These are phyloP conservation scores for Athalia circularis DNA, from an alignment of 2,888 invertebrate species.

Conservation along the genomic window DNA sequence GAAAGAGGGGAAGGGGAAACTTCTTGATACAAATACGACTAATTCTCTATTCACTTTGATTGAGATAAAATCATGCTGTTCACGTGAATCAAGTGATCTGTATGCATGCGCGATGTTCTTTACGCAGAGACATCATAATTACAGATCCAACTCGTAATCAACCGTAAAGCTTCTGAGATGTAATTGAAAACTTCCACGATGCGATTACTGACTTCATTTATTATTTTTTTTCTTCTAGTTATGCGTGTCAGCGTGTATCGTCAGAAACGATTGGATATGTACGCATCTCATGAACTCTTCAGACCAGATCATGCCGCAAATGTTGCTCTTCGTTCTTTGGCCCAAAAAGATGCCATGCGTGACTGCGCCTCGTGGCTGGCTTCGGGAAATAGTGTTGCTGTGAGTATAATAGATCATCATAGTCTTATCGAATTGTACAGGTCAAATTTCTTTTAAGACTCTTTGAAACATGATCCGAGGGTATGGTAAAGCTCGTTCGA, in stretches of 20 bases:
- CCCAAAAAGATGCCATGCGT: slow-evolving; percentile 89
- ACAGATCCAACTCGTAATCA: background rate
- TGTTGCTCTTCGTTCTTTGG: slow-evolving; percentile 86
- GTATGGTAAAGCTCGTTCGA: too few relatives aligned
- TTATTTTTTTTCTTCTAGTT: slow-evolving; percentile 78
- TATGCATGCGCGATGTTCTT: background rate
- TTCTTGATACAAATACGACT: background rate
- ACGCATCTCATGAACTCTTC: slow-evolving; percentile 92
- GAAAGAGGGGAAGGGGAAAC: background rate
- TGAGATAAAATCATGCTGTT: background rate
- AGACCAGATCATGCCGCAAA: slow-evolving; percentile 90
- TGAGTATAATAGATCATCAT: slow-evolving; percentile 75
- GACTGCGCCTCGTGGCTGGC: slow-evolving; percentile 90
- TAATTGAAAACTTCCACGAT: background rate
- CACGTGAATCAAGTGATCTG: slow-evolving; percentile 8
- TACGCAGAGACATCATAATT: background rate
- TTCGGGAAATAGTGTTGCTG: slow-evolving; percentile 87
- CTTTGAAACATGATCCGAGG: background rate
- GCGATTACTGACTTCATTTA: background rate
- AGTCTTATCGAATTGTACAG: background rate
- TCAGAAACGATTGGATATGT: slow-evolving; percentile 87
- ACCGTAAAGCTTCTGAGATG: background rate
- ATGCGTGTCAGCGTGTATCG: slow-evolving; percentile 96
- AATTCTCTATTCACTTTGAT: background rate
- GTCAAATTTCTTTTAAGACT: background rate